phyloP scores from a whole-genome alignment of 2,797 vertebrate genomes.

The Falco cherrug region DNA sequence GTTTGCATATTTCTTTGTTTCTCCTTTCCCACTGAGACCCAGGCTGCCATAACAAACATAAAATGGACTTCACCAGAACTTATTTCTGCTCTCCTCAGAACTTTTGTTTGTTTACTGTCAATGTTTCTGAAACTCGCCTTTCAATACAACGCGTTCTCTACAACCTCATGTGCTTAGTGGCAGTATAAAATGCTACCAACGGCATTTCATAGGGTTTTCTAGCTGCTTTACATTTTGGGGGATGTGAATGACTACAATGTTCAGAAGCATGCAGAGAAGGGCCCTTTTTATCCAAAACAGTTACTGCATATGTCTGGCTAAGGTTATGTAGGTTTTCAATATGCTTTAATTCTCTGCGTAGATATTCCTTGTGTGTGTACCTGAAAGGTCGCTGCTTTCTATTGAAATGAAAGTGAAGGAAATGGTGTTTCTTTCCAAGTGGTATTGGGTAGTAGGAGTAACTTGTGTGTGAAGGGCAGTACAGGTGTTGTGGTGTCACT shows the following conservation, averaged over 20 bases:
- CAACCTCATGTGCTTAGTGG: background rate
- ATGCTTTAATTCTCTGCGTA: background rate
- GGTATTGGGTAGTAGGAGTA: background rate
- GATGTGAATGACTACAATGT: background rate
- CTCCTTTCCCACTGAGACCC: background rate
- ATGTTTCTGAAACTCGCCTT: background rate
- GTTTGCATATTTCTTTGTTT: background rate
- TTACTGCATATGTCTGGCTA: background rate
- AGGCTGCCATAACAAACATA: background rate
- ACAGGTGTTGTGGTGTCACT: background rate
- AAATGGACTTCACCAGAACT: background rate
- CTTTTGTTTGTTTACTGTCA: background rate
- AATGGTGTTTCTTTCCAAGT: background rate
- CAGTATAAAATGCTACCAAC: background rate
- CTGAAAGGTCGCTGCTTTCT: background rate
- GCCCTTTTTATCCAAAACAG: background rate
- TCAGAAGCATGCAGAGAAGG: background rate
- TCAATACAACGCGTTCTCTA: background rate
- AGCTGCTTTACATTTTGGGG: background rate
- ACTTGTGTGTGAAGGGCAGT: background rate
- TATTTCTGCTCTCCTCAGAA: background rate
- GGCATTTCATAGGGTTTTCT: background rate
- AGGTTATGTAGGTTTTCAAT: background rate
- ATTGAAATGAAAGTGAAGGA: background rate
- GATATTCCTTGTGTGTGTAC: background rate